phyloP scores from a whole-genome alignment of 1,140 invertebrate species.

The Polypedilum vanderplanki region DNA sequence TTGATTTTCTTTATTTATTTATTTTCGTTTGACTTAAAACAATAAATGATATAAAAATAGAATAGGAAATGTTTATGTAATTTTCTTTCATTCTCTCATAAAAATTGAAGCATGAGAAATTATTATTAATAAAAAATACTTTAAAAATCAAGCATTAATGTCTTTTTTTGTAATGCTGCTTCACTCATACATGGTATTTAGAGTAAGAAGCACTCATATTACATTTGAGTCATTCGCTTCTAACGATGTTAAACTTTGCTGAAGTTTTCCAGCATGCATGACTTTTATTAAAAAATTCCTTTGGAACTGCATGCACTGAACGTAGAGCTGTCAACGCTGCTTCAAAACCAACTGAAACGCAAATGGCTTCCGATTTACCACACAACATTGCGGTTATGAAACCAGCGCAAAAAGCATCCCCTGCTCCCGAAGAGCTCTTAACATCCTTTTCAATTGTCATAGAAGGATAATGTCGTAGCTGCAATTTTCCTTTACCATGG shows the following conservation, averaged over 20 bases:
- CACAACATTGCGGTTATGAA: conserved; percentile 50
- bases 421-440: conserved; percentile 55
- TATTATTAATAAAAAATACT: background rate
- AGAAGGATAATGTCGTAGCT: conserved; percentile 46
- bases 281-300: conserved; percentile 34
- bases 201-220: too few species aligned
- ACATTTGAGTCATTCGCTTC: background rate
- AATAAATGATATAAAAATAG: background rate
- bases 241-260: background rate
- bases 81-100: too few species aligned
- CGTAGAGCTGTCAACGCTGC: conserved; percentile 48
- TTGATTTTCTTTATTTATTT: background rate
- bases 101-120: background rate
- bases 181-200: too few species aligned
- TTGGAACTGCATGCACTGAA: conserved; percentile 47
- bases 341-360: conserved; percentile 50
- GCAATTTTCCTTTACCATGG: conserved; percentile 20
- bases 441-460: conserved; percentile 43
- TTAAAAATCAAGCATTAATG: background rate
- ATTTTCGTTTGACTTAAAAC: background rate
- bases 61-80: background rate
- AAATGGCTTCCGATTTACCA: conserved; percentile 44
- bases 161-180: background rate
- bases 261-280: background rate
- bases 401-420: conserved; percentile 57